A percentile compares a stretch with the other conserved stretches of the same genome.
Conservation (phyloP, 2,888 invertebrate species). For the Lordiphosa andalusiaca region DNA sequence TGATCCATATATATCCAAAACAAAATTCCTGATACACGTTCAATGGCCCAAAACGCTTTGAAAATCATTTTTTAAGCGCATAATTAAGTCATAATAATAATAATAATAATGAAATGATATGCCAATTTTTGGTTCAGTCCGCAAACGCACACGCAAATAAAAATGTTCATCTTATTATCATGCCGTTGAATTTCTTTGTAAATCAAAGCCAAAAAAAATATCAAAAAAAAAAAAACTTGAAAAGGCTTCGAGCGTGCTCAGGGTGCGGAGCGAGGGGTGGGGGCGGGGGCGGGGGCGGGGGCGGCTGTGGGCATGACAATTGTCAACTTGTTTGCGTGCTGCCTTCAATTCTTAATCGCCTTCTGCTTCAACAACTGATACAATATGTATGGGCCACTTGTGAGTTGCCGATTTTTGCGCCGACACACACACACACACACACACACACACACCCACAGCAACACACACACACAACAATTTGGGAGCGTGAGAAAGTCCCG, state of each 20-base stretch:
- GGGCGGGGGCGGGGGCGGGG: no score
- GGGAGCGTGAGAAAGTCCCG: conserved; percentile 72
- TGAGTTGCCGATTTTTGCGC: conserved; percentile 60
- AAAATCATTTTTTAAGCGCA: conserved; percentile 59
- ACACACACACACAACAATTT: no score
- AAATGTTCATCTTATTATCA: conserved; percentile 69
- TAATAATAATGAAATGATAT: conserved; percentile 59
- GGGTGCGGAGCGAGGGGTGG: conserved; percentile 3
- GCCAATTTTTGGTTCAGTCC: conserved; percentile 43
- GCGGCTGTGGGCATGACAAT: conserved; percentile 48
- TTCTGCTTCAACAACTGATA: conserved; percentile 42
- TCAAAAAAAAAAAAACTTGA: conserved; percentile 37
- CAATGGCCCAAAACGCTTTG: conserved; percentile 41
- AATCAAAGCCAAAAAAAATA: conserved; percentile 53
- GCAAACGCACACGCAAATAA: conserved; percentile 45
- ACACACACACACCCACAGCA: no score
- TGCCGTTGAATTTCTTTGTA: conserved; percentile 61
- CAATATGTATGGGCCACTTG: conserved; percentile 43
- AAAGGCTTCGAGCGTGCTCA: conserved; percentile 57
- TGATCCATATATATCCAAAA: conserved; percentile 11
- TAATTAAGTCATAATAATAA: conserved; percentile 75
- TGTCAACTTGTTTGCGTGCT: conserved; percentile 66
- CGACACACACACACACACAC: conserved; percentile 1
- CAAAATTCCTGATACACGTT: conserved; percentile 12
- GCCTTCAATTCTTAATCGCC: conserved; percentile 71